Evolutionary conservation across 2,113 vertebrate species (phyloP).

Genomic region (Toxotes jaculatrix): DNA sequence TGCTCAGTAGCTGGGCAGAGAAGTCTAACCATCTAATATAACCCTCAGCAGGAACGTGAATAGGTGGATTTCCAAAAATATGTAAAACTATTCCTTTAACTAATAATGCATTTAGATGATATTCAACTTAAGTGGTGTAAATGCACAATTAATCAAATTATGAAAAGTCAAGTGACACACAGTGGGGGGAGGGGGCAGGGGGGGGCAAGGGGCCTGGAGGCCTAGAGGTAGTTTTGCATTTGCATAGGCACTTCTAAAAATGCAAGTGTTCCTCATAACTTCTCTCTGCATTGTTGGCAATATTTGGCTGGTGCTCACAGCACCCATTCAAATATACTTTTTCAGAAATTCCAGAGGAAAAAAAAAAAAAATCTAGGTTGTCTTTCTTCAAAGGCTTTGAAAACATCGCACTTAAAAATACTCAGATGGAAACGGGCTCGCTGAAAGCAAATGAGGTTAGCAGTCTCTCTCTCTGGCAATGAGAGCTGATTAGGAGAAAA

Average conservation of each 20-base stretch:
- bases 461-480: not conserved
- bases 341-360: not conserved
- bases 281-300: not conserved
- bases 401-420: conserved; percentile 34
- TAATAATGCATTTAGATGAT: not conserved
- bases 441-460: conserved; percentile 43
- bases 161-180: not conserved
- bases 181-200: too few relatives aligned
- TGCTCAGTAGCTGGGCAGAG: not conserved
- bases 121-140: not conserved
- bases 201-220: too few relatives aligned
- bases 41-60: not conserved
- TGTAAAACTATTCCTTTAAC: not conserved
- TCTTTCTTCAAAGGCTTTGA: conserved; percentile 48
- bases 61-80: not conserved
- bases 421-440: conserved; percentile 2
- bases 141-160: not conserved
- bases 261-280: not conserved
- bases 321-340: not conserved
- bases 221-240: not conserved
- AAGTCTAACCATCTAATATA: not conserved
- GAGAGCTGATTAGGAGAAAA: conserved; percentile 12
- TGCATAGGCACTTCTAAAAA: not conserved
- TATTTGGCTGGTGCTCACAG: not conserved
- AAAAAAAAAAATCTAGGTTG: conserved; percentile 21